phyloP scores from a whole-genome alignment of 2,888 invertebrate genomes.

The Gordius sp. region DNA sequence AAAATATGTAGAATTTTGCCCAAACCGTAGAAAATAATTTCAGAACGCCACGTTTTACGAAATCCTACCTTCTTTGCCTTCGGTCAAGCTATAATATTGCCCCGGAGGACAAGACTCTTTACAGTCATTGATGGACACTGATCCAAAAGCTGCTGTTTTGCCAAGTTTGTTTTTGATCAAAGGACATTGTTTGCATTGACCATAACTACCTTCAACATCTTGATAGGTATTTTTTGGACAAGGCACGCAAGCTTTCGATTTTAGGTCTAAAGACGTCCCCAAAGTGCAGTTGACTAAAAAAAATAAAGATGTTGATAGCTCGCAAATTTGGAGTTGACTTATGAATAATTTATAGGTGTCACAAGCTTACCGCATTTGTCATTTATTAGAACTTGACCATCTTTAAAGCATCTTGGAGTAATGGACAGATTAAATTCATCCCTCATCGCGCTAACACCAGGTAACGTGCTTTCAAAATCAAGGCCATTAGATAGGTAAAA shows the following conservation, averaged over 20 bases:
- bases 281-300: not conserved
- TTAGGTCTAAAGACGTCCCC: not conserved
- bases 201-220: not conserved
- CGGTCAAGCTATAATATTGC: conserved; percentile 1
- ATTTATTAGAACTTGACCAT: not conserved
- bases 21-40: too few relatives aligned
- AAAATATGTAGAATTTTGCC: too few relatives aligned
- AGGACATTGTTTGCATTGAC: not conserved
- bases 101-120: conserved; percentile 3
- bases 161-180: not conserved
- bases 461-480: conserved; percentile 24
- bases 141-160: not conserved
- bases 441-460: conserved; percentile 10
- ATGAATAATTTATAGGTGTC: not conserved
- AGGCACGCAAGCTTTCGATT: not conserved
- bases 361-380: conserved; percentile 5
- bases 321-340: not conserved
- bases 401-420: not conserved
- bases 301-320: not conserved
- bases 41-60: too few relatives aligned
- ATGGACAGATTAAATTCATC: not conserved
- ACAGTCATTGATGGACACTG: not conserved
- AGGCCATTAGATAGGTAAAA: conserved; percentile 21
- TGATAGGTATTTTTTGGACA: conserved; percentile 11
- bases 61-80: too few relatives aligned